Conservation (phyloP, 1,140 invertebrate genomes). For the Ceratosolen fusciceps region DNA sequence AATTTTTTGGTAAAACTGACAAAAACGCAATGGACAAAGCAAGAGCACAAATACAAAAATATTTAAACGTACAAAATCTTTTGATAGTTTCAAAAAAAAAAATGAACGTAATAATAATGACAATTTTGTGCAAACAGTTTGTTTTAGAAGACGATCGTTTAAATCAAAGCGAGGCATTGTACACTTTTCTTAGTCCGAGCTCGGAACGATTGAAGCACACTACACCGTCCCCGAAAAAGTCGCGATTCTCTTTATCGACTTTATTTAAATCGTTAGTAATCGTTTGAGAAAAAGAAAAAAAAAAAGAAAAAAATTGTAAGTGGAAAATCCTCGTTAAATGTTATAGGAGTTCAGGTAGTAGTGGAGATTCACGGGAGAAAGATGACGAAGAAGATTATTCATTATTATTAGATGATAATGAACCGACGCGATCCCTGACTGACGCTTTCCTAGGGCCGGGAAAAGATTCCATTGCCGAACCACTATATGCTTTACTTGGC, state of each 20-base stretch:
- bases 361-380: conserved; percentile 69
- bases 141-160: conserved; percentile 88
- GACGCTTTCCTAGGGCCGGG: conserved; percentile 74
- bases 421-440: conserved; percentile 60
- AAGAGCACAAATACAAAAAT: conserved; percentile 86
- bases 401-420: conserved; percentile 76
- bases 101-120: background rate
- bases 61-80: conserved; percentile 79
- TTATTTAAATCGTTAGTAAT: conserved; percentile 84
- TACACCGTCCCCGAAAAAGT: conserved; percentile 83
- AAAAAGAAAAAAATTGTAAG: too few species aligned
- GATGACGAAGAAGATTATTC: conserved; percentile 83
- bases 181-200: conserved; percentile 90
- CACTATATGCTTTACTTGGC: conserved; percentile 86
- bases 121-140: conserved; percentile 74
- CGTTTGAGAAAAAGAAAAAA: too few species aligned
- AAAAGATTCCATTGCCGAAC: conserved; percentile 90
- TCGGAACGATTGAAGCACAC: conserved; percentile 88
- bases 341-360: conserved; percentile 56
- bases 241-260: conserved; percentile 86
- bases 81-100: conserved; percentile 32
- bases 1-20: conserved; percentile 86
- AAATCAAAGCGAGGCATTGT: conserved; percentile 90
- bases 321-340: background rate
- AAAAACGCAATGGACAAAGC: conserved; percentile 85